phyloP scores from a whole-genome alignment of 2,797 vertebrate genomes.

The Nannoperca obscura region DNA sequence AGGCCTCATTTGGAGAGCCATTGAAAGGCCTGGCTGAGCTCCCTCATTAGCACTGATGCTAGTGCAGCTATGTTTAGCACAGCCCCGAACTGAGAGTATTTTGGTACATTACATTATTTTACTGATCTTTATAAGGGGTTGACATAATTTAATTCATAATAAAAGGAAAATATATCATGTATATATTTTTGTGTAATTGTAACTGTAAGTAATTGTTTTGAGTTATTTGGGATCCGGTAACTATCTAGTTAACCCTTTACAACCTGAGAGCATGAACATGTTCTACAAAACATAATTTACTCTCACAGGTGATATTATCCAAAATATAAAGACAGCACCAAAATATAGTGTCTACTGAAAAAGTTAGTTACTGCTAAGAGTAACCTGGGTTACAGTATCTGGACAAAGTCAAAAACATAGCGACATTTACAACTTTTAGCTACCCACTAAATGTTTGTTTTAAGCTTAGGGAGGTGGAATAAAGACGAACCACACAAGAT shows the following conservation, averaged over 20 bases:
- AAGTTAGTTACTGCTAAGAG: too few species aligned
- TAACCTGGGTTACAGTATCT: background rate
- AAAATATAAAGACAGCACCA: too few species aligned
- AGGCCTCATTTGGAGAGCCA: conserved; percentile 50
- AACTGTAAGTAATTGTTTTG: background rate
- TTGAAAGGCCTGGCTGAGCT: conserved; percentile 2
- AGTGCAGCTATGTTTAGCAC: conserved; percentile 11
- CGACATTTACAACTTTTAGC: background rate
- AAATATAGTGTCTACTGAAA: too few species aligned
- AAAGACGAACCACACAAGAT: background rate
- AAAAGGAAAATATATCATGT: background rate
- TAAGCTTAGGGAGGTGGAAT: background rate
- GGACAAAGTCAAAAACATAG: background rate
- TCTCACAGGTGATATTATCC: too few species aligned
- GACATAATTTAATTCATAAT: too few species aligned
- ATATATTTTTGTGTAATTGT: background rate
- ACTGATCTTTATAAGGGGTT: background rate
- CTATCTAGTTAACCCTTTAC: background rate
- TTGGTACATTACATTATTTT: too few species aligned
- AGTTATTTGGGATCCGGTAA: background rate
- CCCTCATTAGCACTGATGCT: conserved; percentile 45
- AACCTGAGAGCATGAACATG: too few species aligned
- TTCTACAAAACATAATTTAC: too few species aligned
- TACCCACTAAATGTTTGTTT: background rate
- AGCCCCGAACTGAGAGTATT: background rate